Evolutionary conservation across 2,797 vertebrate species (phyloP).

Genomic region (Tarsius wallacei): DNA sequence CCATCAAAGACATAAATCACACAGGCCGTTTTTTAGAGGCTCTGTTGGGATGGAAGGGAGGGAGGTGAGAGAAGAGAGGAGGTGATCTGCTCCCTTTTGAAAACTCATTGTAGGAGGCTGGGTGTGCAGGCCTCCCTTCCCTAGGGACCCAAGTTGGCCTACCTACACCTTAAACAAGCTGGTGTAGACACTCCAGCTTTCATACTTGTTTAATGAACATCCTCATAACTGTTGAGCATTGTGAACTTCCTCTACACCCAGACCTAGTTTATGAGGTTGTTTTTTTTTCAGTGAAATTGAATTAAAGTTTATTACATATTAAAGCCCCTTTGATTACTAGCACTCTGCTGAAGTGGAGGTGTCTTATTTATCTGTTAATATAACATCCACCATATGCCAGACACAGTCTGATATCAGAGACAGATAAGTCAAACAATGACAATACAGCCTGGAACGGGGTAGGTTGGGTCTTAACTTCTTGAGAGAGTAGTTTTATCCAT

Average conservation of each 20-base stretch:
- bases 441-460: background rate
- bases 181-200: background rate
- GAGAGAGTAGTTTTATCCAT: background rate
- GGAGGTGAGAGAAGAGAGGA: background rate
- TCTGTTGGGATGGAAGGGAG: background rate
- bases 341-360: background rate
- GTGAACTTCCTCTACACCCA: background rate
- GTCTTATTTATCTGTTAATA: conserved; percentile 41
- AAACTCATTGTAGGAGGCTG: background rate
- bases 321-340: conserved; percentile 20
- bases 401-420: background rate
- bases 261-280: background rate
- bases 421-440: background rate
- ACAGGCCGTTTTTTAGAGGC: background rate
- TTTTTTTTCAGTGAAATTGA: background rate
- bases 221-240: background rate
- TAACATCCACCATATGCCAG: background rate
- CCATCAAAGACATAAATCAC: background rate
- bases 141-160: background rate
- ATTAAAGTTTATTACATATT: background rate
- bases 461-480: background rate
- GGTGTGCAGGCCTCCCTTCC: too few relatives aligned
- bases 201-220: background rate
- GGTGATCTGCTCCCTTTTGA: background rate
- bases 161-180: background rate